Percentiles rank a stretch among this genome's conserved stretches.
These are phyloP conservation scores for Ruditapes philippinarum DNA, from an alignment of 1,140 invertebrate genomes.

Conservation along the genomic window DNA sequence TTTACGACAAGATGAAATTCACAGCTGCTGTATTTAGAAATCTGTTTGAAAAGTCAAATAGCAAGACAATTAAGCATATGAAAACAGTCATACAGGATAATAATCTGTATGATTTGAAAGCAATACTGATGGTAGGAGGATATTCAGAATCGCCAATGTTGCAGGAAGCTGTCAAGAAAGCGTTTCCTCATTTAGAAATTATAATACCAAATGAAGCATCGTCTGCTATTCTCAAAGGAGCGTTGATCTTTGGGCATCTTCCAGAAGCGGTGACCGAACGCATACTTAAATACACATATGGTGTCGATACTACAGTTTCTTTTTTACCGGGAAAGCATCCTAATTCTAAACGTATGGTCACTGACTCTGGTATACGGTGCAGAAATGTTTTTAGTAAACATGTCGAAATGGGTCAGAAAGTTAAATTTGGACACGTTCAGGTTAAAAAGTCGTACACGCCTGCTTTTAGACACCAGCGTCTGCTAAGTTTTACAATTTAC, in stretches of 20 bases:
- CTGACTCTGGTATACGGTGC: neutral
- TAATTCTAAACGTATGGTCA: neutral
- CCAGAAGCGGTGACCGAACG: neutral
- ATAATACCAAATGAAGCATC: neutral
- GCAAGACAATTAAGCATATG: neutral
- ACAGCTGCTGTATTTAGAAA: neutral
- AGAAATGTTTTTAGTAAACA: neutral
- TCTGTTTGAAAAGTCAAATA: neutral
- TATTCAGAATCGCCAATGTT: constrained; percentile 10
- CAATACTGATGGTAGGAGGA: neutral
- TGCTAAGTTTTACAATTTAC: neutral
- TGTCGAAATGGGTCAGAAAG: neutral
- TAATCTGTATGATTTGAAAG: neutral
- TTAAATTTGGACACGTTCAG: neutral
- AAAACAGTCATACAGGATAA: neutral
- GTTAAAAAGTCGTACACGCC: neutral
- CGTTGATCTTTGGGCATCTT: constrained; percentile 14
- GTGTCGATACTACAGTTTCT: neutral
- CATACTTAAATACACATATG: constrained; percentile 9
- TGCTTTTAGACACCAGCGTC: neutral
- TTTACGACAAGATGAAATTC: neutral
- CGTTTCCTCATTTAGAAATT: neutral
- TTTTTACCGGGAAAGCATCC: neutral
- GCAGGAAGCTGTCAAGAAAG: neutral
- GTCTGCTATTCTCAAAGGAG: constrained; percentile 4